Evolutionary conservation across 2,888 invertebrate species (phyloP).

Genomic region (Thecocarcelia acutangulata): DNA sequence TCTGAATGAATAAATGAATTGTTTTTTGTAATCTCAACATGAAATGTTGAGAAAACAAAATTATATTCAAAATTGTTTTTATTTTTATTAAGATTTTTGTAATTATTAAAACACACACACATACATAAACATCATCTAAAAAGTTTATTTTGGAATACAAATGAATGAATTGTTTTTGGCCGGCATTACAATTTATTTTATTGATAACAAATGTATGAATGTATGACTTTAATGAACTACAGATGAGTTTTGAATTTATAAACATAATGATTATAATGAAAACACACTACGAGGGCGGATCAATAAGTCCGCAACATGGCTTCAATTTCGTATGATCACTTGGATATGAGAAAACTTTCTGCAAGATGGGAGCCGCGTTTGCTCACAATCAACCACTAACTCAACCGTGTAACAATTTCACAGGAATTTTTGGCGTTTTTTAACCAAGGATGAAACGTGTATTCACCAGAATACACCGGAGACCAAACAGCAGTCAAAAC

Average conservation of each 20-base stretch:
- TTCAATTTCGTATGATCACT: too few species aligned
- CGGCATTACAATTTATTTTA: neutral
- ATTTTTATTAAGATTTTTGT: constrained; percentile 44
- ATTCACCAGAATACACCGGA: too few species aligned
- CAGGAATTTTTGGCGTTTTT: too few species aligned
- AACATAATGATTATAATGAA: constrained; percentile 2
- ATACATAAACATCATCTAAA: neutral
- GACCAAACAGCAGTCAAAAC: too few species aligned
- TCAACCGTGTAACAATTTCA: too few species aligned
- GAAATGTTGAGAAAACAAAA: constrained; percentile 41
- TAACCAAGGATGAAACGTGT: too few species aligned
- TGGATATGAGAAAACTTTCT: too few species aligned
- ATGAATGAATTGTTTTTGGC: constrained; percentile 38
- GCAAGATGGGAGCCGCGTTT: too few species aligned
- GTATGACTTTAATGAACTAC: constrained; percentile 62
- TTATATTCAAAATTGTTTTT: too few species aligned
- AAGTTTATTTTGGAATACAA: constrained; percentile 13
- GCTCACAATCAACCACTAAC: too few species aligned
- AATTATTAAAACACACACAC: neutral
- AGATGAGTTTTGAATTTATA: constrained; percentile 57
- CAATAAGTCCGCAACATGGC: too few species aligned
- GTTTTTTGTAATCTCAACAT: constrained; percentile 46
- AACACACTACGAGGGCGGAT: too few species aligned
- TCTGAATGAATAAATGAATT: constrained; percentile 38
- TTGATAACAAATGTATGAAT: constrained; percentile 62